Conservation (phyloP, 2,113 vertebrate species). For the Menidia beryllina region DNA sequence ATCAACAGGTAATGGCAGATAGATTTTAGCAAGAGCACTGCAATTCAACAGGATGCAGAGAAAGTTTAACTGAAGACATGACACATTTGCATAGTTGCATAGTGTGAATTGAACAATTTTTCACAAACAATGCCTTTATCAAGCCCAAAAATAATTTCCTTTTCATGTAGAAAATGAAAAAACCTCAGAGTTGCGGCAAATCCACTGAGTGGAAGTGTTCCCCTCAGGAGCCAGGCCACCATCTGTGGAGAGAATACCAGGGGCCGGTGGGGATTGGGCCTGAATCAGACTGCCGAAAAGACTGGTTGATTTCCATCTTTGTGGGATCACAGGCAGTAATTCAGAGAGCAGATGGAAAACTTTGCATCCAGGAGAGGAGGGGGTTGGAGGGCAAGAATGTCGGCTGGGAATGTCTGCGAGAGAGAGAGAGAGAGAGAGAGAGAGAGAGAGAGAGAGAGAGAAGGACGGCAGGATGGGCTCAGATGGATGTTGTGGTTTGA, state of each 20-base stretch:
- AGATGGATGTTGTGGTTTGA: constrained; percentile 52
- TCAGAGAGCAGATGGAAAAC: constrained; percentile 70
- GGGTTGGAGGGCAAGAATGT: constrained; percentile 11
- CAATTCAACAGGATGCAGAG: neutral
- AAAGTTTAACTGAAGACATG: neutral
- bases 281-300: constrained; percentile 61
- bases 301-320: constrained; percentile 64
- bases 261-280: constrained; percentile 28
- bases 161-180: constrained; percentile 35
- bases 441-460: constrained; percentile 18
- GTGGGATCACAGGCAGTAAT: constrained; percentile 61
- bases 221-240: constrained; percentile 56
- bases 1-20: neutral
- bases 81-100: neutral
- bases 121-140: constrained; percentile 16
- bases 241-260: constrained; percentile 41
- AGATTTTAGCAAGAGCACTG: neutral
- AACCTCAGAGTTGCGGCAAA: constrained; percentile 30
- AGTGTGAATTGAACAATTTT: neutral
- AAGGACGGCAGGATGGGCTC: constrained; percentile 44
- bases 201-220: constrained; percentile 50
- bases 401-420: constrained; percentile 4
- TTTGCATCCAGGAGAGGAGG: constrained; percentile 42
- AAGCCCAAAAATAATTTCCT: constrained; percentile 7
- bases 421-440: constrained; percentile 15